Evolutionary conservation across 37 sponge, comb jelly and placozoan genomes (phyloP), one percentile per base, ranked within the genome.

Genomic region (Axinella damicornis): DNA sequence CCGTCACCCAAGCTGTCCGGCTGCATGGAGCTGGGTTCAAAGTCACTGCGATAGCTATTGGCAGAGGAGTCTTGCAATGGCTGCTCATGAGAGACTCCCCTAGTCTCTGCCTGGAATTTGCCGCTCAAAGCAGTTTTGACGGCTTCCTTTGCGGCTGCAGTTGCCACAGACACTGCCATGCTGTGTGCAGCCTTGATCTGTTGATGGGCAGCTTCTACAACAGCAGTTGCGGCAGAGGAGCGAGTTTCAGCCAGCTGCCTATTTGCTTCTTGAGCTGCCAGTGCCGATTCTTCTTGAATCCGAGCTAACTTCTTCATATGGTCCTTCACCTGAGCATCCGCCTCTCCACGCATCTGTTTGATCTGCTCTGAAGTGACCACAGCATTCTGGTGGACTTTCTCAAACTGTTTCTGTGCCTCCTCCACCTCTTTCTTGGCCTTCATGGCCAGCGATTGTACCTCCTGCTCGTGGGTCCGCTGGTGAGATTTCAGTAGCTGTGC

Each of bases 401-500:
- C 73, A 16, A 74, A 21, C 37, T 64, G n/a, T 66, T 73, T 73
- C 72, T 73, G 31, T 14, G 59, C 27, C 38, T 57, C 54, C 31
- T 70, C 58, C 32, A 79, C 34, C n/a, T 65, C 77, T 37, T 41
- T 15, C 61, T 80, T 38, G 28, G 77, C 70, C 58, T 60, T 80
- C 12, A 5, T 18, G 0, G 69, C 37, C 24, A 75, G 11, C 24
- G 62, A 13, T 37, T 54, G 6, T 34, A 79, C 20, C 35, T 90
- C 85, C 28, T 37, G 38, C 24, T 66, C 67, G 37, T 77, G 86
- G 13, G 39, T 41, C 64, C 81, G 86, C 37, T 73, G 33, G 54
- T 69, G 66, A 17, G 76, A 81, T 64, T 89, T 67, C 46, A 92
- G 71, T 41, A 92, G 63, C 60, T 91, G 87, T 5, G 90, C 90